Conservation (phyloP, 2,113 vertebrate species). For the Nyctereutes procyonoides region DNA sequence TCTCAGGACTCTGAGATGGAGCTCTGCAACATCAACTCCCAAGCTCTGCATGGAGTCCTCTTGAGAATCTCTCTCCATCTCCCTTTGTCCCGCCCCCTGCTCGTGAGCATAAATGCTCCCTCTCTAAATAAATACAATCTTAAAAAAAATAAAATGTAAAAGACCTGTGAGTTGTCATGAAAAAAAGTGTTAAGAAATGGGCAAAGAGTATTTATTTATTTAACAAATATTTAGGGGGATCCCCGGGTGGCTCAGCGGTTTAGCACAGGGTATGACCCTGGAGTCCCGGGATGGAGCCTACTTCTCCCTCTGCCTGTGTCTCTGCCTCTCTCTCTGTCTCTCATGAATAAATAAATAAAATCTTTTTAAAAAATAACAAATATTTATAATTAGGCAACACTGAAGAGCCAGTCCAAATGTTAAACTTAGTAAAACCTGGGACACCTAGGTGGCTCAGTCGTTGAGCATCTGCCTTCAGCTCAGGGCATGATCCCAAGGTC, state of each 20-base stretch:
- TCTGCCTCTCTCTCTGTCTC: too few species aligned
- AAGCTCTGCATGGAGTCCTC: not conserved
- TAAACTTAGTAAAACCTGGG: constrained; percentile 16
- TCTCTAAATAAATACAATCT: not conserved
- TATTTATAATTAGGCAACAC: not conserved
- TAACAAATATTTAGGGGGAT: constrained; percentile 1
- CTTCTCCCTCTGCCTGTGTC: too few species aligned
- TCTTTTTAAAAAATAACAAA: constrained; percentile 32
- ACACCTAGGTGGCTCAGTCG: too few species aligned
- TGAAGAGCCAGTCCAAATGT: not conserved
- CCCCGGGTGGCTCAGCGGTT: too few species aligned
- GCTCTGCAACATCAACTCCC: not conserved
- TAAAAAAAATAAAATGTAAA: not conserved
- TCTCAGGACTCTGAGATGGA: not conserved
- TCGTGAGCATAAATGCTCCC: not conserved
- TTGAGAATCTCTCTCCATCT: not conserved
- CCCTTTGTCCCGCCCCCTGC: too few species aligned
- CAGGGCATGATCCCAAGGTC: too few species aligned
- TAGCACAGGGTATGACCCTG: too few species aligned
- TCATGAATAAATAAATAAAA: too few species aligned
- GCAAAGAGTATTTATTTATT: not conserved
- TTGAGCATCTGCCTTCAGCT: too few species aligned
- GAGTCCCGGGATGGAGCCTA: too few species aligned
- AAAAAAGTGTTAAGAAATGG: not conserved
- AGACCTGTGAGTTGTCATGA: not conserved